Evolutionary conservation across 2,888 invertebrate genomes (phyloP).

Genomic region (Sminthurides aquaticus): DNA sequence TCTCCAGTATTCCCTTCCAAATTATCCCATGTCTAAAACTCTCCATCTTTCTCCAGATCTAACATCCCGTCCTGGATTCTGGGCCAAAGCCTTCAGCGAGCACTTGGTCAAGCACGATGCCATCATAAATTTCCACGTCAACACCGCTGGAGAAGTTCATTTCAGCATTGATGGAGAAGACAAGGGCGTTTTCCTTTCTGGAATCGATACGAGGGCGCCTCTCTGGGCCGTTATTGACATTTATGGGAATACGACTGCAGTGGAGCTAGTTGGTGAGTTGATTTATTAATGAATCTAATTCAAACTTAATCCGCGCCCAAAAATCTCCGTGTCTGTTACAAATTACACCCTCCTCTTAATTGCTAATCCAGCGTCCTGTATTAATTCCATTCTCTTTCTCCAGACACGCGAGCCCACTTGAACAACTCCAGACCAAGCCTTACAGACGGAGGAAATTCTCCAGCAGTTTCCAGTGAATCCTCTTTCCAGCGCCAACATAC

Average conservation of each 20-base stretch:
- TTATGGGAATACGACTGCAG: constrained; percentile 91
- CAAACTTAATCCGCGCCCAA: too few species aligned
- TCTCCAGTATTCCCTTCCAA: not conserved
- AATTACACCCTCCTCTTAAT: too few species aligned
- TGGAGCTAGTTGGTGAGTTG: constrained; percentile 64
- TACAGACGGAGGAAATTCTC: not conserved
- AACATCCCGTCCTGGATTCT: constrained; percentile 91
- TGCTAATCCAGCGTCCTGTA: too few species aligned
- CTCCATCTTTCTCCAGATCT: constrained; percentile 58
- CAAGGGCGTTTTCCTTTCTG: constrained; percentile 68
- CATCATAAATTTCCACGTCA: constrained; percentile 83
- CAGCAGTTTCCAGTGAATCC: too few species aligned
- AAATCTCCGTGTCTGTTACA: too few species aligned
- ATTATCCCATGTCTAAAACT: too few species aligned
- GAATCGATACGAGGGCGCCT: constrained; percentile 69
- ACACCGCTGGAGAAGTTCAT: constrained; percentile 82
- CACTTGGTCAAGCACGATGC: constrained; percentile 72
- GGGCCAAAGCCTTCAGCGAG: constrained; percentile 83
- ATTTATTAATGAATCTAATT: too few species aligned
- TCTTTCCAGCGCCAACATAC: too few species aligned
- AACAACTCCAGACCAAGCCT: constrained; percentile 51
- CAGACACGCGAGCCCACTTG: constrained; percentile 53
- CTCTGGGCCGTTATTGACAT: constrained; percentile 93
- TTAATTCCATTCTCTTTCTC: constrained; percentile 4
- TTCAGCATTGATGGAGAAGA: constrained; percentile 92